Conservation (phyloP, 2,797 vertebrate species). For the Coreius guichenoti region DNA sequence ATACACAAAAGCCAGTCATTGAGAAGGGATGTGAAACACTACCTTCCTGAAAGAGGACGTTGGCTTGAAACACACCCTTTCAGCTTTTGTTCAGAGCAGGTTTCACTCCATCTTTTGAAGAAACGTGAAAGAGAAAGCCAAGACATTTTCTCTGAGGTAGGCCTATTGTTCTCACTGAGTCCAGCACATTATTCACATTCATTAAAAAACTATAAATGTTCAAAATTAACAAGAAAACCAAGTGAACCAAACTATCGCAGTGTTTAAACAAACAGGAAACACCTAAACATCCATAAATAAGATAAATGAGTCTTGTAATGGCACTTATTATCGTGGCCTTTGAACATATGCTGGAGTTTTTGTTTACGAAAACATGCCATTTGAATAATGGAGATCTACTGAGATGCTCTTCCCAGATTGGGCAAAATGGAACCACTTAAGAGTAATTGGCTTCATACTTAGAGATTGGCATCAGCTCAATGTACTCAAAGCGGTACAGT, state of each 20-base stretch:
- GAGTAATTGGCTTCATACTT: conserved; percentile 33
- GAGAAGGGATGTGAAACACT: conserved; percentile 54
- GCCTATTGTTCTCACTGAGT: neutral
- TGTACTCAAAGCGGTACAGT: neutral
- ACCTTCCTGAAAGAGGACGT: conserved; percentile 48
- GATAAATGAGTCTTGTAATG: neutral
- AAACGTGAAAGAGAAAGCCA: conserved; percentile 43
- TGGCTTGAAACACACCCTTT: conserved; percentile 9
- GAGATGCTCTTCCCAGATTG: neutral
- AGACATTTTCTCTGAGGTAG: conserved; percentile 52
- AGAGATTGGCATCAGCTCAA: neutral
- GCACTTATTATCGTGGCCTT: conserved; percentile 33
- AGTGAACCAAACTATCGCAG: neutral
- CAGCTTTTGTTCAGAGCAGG: conserved; percentile 36
- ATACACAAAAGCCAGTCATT: conserved; percentile 48
- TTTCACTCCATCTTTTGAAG: conserved; percentile 38
- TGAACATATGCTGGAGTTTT: neutral
- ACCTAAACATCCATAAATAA: neutral
- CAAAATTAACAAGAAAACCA: conserved; percentile 11
- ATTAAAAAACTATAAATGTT: neutral
- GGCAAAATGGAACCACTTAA: conserved; percentile 28
- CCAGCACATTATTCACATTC: neutral
- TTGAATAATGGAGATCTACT: neutral
- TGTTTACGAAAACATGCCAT: conserved; percentile 18
- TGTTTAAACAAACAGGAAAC: neutral